A percentile compares a stretch with the other conserved stretches of the same genome.
phyloP scores from a whole-genome alignment of 2,797 vertebrate genomes.

The Phoeniculus purpureus region DNA sequence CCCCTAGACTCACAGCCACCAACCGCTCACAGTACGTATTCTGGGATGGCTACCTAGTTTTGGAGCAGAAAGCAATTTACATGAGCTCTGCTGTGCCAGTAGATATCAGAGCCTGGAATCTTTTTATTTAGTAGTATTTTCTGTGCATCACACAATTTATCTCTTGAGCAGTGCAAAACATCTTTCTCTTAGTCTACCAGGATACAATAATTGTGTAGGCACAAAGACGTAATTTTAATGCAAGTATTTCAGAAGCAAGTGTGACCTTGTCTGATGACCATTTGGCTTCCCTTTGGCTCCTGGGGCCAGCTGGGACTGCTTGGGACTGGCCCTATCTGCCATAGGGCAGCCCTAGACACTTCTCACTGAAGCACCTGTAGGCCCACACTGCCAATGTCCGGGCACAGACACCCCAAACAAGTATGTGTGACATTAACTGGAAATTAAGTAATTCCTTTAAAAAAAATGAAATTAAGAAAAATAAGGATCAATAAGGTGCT shows the following conservation, averaged over 20 bases:
- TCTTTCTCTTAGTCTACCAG: too few relatives aligned
- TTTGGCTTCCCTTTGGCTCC: too few relatives aligned
- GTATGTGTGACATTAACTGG: background rate
- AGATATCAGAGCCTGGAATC: too few relatives aligned
- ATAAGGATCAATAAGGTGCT: background rate
- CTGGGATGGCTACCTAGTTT: background rate
- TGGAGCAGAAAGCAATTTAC: background rate
- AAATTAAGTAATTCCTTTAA: background rate
- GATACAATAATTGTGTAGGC: too few relatives aligned
- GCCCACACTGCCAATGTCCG: fast-evolving
- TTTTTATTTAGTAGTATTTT: too few relatives aligned
- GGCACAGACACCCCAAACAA: fast-evolving
- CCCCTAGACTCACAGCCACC: background rate
- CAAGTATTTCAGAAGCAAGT: too few relatives aligned
- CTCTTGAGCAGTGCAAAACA: too few relatives aligned
- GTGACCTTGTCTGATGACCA: too few relatives aligned
- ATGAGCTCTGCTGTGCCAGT: background rate
- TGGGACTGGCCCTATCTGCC: fast-evolving
- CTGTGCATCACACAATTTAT: too few relatives aligned
- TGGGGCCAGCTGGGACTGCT: background rate
- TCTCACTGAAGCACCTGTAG: background rate
- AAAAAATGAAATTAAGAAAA: background rate
- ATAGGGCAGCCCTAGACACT: fast-evolving
- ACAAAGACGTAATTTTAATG: too few relatives aligned
- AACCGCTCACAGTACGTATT: background rate